phyloP scores from a whole-genome alignment of 2,888 invertebrate species.

The Blomia tropicalis region DNA sequence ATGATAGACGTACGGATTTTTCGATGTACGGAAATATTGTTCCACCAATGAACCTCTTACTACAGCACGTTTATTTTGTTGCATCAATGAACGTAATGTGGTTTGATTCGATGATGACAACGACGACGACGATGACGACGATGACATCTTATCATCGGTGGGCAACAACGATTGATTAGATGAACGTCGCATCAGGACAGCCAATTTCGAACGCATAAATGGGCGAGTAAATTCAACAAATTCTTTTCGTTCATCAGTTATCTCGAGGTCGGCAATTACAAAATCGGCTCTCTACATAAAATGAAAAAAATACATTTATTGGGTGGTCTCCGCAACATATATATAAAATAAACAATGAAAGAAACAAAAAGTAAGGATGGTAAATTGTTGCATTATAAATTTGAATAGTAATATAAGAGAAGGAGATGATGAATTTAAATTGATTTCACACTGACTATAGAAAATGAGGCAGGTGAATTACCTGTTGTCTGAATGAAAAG shows the following conservation, averaged over 20 bases:
- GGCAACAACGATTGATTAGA: background rate
- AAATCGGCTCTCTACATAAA: slow-evolving; percentile 17
- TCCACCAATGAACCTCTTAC: background rate
- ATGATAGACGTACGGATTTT: background rate
- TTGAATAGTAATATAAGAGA: no score
- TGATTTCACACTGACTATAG: no score
- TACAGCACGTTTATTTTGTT: background rate
- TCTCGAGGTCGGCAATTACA: slow-evolving; percentile 6
- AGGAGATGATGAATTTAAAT: no score
- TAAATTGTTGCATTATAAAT: no score
- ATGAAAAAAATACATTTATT: no score
- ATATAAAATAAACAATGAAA: no score
- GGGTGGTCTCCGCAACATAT: no score
- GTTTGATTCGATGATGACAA: background rate
- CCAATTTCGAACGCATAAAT: background rate
- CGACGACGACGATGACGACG: background rate
- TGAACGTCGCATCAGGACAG: background rate
- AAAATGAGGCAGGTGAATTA: no score
- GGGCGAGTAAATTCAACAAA: slow-evolving; percentile 17
- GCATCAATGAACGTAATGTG: background rate
- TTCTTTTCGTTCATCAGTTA: background rate
- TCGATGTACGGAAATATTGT: background rate
- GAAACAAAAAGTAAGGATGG: no score
- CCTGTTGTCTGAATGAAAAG: no score
- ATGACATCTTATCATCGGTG: background rate